phyloP scores from a whole-genome alignment of 1,140 invertebrate genomes.

The Formica exsecta region DNA sequence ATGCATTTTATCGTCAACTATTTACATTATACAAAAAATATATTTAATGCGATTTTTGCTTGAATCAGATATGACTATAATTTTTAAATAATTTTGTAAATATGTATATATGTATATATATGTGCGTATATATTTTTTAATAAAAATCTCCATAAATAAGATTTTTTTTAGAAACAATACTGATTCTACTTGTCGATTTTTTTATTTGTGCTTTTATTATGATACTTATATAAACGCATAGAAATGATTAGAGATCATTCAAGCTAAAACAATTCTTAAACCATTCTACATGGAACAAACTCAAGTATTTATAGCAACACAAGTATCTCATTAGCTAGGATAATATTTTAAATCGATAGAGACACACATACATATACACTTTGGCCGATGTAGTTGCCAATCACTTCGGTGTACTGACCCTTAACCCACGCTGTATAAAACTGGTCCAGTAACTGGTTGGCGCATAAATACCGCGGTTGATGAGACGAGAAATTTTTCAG shows the following conservation, averaged over 20 bases:
- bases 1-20: background rate
- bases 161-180: background rate
- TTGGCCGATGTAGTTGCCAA: background rate
- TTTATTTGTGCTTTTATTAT: background rate
- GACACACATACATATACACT: slow-evolving; percentile 3
- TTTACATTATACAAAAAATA: background rate
- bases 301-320: background rate
- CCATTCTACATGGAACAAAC: background rate
- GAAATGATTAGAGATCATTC: slow-evolving; percentile 1
- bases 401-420: slow-evolving; percentile 24
- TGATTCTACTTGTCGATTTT: background rate
- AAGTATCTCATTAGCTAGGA: background rate
- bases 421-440: slow-evolving; percentile 41
- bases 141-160: background rate
- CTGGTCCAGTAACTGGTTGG: slow-evolving; percentile 18
- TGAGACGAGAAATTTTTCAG: slow-evolving; percentile 13
- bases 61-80: background rate
- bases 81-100: background rate
- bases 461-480: slow-evolving; percentile 1
- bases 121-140: too few species aligned
- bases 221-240: background rate
- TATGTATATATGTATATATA: too few species aligned
- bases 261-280: background rate
- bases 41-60: background rate
- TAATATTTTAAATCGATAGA: slow-evolving; percentile 26